phyloP scores from a whole-genome alignment of 2,113 vertebrate species.

The Arothron firmamentum region DNA sequence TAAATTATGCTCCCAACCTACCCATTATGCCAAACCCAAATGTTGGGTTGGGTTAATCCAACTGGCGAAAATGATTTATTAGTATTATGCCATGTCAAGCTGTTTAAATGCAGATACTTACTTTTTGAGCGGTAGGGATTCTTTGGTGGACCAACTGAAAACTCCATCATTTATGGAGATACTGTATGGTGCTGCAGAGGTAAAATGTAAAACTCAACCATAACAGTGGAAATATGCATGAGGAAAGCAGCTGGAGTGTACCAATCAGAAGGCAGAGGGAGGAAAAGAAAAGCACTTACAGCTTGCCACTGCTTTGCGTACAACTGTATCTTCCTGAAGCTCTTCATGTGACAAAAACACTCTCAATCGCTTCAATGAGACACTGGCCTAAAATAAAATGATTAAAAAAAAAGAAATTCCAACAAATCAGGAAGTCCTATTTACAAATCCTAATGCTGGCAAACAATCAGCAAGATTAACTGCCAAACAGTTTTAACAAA shows the following conservation, averaged over 20 bases:
- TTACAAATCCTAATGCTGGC: too few relatives aligned
- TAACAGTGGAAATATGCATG: background rate
- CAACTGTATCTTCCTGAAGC: constrained; percentile 83
- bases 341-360: constrained; percentile 94
- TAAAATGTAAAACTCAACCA: background rate
- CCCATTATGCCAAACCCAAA: too few relatives aligned
- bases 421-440: too few relatives aligned
- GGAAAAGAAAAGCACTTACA: constrained; percentile 39
- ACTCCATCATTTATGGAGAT: background rate
- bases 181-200: background rate
- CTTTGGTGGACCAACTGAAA: background rate
- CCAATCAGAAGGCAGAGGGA: background rate
- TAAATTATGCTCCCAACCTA: too few relatives aligned
- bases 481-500: too few relatives aligned
- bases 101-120: background rate
- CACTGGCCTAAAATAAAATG: constrained; percentile 79
- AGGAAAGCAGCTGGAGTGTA: background rate
- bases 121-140: background rate
- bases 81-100: background rate
- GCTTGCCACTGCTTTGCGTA: constrained; percentile 53
- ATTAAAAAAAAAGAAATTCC: background rate
- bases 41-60: too few relatives aligned
- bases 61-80: too few relatives aligned
- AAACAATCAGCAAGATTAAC: too few relatives aligned
- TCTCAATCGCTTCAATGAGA: constrained; percentile 88